Base-by-base conservation (phyloP, 2,888 invertebrate genomes). In the Gasteruption jaculator region DNA sequence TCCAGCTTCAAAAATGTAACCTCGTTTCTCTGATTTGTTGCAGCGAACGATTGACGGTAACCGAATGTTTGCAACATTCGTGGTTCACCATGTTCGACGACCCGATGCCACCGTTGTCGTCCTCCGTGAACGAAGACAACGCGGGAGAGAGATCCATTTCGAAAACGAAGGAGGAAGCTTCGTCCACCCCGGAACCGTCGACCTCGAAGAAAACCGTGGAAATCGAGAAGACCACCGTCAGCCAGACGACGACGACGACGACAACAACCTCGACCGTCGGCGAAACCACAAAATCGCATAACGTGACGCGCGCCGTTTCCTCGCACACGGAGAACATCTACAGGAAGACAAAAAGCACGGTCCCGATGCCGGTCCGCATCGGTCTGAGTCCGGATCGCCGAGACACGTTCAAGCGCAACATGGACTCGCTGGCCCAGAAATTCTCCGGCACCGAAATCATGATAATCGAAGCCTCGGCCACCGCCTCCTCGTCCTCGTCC, bases 31-130 rank as follows among this genome's bases (percentile, higher is more conserved):
- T n/a, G n/a, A n/a, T n/a, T 53, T 48, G 38, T 78, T 79, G 8
- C 76, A 93, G 93, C 74, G 84, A 86, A 74, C 85, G 93, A 74
- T 82, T 93, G 75, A 85, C 86, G 69, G 90, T 91, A 65, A 80
- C 83, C 64, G 86, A 91, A 74, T 87, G 93, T 75, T 81, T 93
- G 68, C 83, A 88, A 71, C 93, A 94, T 76, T 81, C 86, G 63
- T 94, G 93, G 94, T 80, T 94, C 59, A 41, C 40, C 18, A 49
- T 59, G 43, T 65, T 59, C 53, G 60, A 64, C 25, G 61, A 54
- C 14, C 60, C 64, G 6, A 49, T 44, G 24, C 45, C 53, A 5
- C 45, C 60, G 4, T 38, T 58, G 7, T 42, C 48, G 3, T 29
- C 41, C 16, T 8, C 38, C 22, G 38, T 47, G 46, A 30, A 45